A percentile compares a stretch with the other conserved stretches of the same genome.
These are phyloP conservation scores for Buphagus erythrorhynchus DNA, from an alignment of 2,797 vertebrate species.

Conservation along the genomic window DNA sequence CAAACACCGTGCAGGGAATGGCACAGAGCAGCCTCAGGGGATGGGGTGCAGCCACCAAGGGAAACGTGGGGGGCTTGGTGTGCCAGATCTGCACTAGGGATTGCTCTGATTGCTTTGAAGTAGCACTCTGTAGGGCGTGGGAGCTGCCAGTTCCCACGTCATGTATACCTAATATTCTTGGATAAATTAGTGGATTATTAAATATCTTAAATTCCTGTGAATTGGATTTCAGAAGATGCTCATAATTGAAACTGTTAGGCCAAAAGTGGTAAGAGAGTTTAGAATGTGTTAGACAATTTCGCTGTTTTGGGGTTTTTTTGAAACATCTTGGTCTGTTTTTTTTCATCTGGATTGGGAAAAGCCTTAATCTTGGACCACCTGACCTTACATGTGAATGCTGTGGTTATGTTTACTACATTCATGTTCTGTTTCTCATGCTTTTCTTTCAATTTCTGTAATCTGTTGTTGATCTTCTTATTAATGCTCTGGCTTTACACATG, in stretches of 20 bases:
- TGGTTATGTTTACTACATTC: neutral
- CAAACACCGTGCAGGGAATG: neutral
- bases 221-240: neutral
- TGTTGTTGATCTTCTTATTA: neutral
- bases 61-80: rapidly evolving
- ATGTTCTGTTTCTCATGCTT: neutral
- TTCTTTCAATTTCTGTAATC: neutral
- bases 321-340: neutral
- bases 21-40: rapidly evolving
- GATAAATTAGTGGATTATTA: neutral
- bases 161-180: neutral
- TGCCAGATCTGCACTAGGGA: neutral
- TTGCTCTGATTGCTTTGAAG: neutral
- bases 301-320: neutral
- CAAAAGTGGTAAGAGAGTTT: neutral
- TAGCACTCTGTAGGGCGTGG: rapidly evolving
- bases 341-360: neutral
- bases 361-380: neutral
- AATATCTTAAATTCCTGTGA: neutral
- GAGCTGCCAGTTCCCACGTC: neutral
- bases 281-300: rapidly evolving
- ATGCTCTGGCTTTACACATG: neutral
- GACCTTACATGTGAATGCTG: neutral
- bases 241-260: neutral
- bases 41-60: neutral